Evolutionary conservation across 2,797 vertebrate genomes (phyloP), one percentile per base, ranked within the genome.

Genomic region (Gouania willdenowi): DNA sequence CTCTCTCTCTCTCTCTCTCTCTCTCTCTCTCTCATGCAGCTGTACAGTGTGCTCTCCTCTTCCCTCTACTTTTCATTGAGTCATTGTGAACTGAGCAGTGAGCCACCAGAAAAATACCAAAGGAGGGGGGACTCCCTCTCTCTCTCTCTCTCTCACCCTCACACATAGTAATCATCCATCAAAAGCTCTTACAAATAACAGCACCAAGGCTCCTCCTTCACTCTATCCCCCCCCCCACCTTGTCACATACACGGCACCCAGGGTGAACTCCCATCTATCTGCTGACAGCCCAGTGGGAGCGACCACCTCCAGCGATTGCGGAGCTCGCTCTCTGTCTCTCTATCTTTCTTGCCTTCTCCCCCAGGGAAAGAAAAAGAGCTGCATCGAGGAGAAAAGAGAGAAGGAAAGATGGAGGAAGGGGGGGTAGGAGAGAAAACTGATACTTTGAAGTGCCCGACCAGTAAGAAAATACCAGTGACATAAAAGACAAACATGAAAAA

Each of bases 111-210:
- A 56, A 54, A 71, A 60, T 51, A 51, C 36, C 48, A 19, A 32
- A 35, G 30, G 32, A 40, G 34, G 31, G 64, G 62, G 72, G 74
- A 71, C 68, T 68, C 63, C 67, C 76, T 70, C 71, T 69, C 75
- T 23, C 68, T 66, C 31, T 27, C 50, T 54, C 66, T 30, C 54
- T 56, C 42, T 28, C 55, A 31, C 60, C 64, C 70, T 53, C 61
- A 69, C 71, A 56, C 59, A 63, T 33, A 70, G 69, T 71, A 75
- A 77, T 83, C 81, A 83, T 82, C 78, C 70, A 84, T 84, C 81
- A 81, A 84, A 81, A 75, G 80, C 77, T 75, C 82, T 79, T 81
- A 79, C 81, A 83, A 87, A 87, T 82, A 83, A 77, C 79, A 75
- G 76, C 68, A 68, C 28, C 34, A 26, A 76, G 72, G 75, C 83